Percentiles rank a stretch among this genome's conserved stretches.
phyloP scores from a whole-genome alignment of 2,888 invertebrate species.

The Antheraea assamensis region DNA sequence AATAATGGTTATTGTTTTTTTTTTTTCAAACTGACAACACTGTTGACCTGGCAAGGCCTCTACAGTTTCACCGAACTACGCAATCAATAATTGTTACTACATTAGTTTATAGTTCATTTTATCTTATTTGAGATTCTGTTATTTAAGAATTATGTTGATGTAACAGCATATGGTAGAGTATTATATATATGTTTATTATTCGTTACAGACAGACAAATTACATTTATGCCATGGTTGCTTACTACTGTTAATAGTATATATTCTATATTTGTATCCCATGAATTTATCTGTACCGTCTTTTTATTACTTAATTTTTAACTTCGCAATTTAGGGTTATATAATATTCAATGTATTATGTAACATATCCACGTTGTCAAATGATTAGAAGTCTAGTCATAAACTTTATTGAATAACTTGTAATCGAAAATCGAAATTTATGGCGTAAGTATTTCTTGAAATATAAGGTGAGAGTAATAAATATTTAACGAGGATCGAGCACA shows the following conservation, averaged over 20 bases:
- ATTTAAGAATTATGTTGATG: no score
- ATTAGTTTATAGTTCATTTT: background rate
- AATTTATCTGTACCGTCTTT: background rate
- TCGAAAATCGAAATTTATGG: background rate
- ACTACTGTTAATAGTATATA: background rate
- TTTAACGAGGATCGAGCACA: slow-evolving; percentile 23
- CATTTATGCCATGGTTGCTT: no score
- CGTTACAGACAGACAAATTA: no score
- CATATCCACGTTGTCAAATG: background rate
- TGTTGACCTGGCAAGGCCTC: no score
- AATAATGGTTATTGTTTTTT: background rate
- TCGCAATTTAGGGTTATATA: background rate
- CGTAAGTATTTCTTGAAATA: slow-evolving; percentile 3
- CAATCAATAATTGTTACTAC: background rate
- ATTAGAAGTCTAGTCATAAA: slow-evolving; percentile 1
- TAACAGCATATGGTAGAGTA: no score
- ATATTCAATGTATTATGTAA: background rate
- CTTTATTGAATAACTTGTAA: background rate
- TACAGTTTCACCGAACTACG: no score
- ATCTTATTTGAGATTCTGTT: background rate
- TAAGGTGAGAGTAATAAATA: slow-evolving; percentile 30
- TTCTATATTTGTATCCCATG: background rate
- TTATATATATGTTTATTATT: no score
- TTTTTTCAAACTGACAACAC: no score
- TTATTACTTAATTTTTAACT: background rate